Evolutionary conservation across 2,797 vertebrate genomes (phyloP), one percentile per base, ranked within the genome.

Genomic region (Acanthiza pusilla): DNA sequence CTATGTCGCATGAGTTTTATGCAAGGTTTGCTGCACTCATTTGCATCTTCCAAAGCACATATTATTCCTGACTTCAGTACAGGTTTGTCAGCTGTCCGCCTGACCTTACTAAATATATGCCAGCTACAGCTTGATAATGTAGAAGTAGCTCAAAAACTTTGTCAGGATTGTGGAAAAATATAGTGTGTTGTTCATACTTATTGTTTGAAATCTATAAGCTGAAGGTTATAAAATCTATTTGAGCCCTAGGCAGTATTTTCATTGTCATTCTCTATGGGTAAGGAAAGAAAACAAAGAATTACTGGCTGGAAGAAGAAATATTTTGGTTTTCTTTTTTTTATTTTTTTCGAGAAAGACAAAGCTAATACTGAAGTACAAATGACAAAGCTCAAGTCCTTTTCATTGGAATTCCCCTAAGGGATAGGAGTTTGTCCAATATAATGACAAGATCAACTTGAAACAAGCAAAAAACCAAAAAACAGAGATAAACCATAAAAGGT

Each of bases 21-120:
- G 84, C 60, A 71, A 91, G 86, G 81, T 67, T 88, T 94, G 40
- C 60, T 80, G 57, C 55, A 51, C 70, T 95, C 81, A 76, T 96
- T 90, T 93, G 54, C 89, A 94, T 75, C 71, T 95, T 95, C 54
- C 81, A 93, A 94, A 84, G 67, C 55, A 72, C 87, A 86, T 84
- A 74, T 93, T 95, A 95, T 48, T 96, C 91, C 50, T 85, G 85
- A 95, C 71, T 89, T 92, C 85, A 83, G 88, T 93, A 82, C 65
- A 90, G 85, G 85, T 94, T 86, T 93, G 88, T 96, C 94, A 89
- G 75, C 76, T 92, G 70, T 80, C 75, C 3, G 0, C 65, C 75
- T 6, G 32, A 93, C 85, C 70, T 89, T 88, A 50, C 66, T 86
- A 85, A 95, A 95, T 88, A 89, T 78, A 63, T 55, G 80, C 21